A percentile compares a stretch with the other conserved stretches of the same genome.
Conservation (phyloP, 2,797 vertebrate species). For the Sphenopsis melanotis region DNA sequence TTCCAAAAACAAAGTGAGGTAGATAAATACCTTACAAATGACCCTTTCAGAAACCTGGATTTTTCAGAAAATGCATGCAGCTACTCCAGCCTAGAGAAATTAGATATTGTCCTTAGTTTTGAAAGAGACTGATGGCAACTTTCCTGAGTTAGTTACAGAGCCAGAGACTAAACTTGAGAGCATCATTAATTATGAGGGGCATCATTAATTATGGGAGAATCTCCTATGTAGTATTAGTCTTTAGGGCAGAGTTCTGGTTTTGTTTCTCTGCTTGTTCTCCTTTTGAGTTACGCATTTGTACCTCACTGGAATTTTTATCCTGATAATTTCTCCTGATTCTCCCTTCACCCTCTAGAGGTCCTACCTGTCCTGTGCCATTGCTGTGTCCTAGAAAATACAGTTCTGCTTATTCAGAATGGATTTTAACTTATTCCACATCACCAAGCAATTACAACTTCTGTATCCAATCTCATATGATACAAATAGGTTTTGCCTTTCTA, state of each 20-base stretch:
- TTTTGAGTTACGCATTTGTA: neutral
- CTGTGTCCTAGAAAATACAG: neutral
- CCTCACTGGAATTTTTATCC: neutral
- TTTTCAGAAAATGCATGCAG: neutral
- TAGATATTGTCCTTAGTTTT: neutral
- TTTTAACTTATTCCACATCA: neutral
- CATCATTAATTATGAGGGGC: neutral
- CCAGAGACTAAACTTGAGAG: neutral
- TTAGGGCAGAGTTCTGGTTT: neutral
- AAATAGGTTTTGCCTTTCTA: neutral
- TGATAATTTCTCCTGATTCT: neutral
- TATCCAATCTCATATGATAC: neutral
- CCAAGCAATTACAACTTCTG: neutral
- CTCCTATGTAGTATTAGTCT: neutral
- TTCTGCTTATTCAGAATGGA: neutral
- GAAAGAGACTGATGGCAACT: neutral
- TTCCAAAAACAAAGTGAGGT: neutral
- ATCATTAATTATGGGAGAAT: neutral
- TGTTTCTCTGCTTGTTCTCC: neutral
- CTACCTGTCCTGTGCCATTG: neutral
- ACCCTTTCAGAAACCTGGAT: neutral
- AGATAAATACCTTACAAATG: neutral
- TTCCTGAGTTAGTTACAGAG: neutral
- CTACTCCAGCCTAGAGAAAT: neutral
- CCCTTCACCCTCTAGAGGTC: neutral